Base-by-base conservation (phyloP, 2,113 vertebrate genomes). In the Nicator chloris region DNA sequence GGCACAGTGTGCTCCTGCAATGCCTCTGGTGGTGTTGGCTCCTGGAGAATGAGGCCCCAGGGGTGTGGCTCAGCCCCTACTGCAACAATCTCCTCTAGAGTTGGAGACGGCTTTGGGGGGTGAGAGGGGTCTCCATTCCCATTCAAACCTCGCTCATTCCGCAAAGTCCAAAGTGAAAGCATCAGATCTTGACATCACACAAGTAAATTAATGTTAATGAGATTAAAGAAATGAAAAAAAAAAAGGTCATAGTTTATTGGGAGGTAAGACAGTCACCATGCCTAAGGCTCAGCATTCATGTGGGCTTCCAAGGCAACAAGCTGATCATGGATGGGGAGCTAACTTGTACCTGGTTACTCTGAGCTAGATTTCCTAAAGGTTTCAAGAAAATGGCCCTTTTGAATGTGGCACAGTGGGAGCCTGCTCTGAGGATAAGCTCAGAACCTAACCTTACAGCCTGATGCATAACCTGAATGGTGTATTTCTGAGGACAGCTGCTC, bases 1-100 rank as follows among this genome's bases (percentile, higher is more conserved):
- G 63, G 23, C 26, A 65, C 11, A 6, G 7, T 10, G 11, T 1
- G 5, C 26, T 81, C 50, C 56, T 0, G 0, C 24, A 28, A 56
- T 23, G 11, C 35, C 17, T 80, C 50, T 42, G 30, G 9, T 5
- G 4, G 30, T 14, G 60, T 16, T 91, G 39, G 4, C 24, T 82
- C 16, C 37, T 68, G 59, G n/a, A 79, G 51, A 81, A 66, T 0
- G 4, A 79, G 28, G 21, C 3, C 5, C 6, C 1, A 0, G 4
- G 22, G 23, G 13, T 24, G 19, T 2, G 5, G 30, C 39, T 88
- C 16, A 81, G 56, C 8, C 44, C 35, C 7, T 4, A 23, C 17
- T 64, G 49, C 68, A 92, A 37, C 24, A 35, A 35, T 30, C 35
- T 59, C 44, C 22, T 31, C 64, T 35, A 60, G 14, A 31, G 35